These are phyloP conservation scores for Dipodomys ordii DNA, from an alignment of 2,113 vertebrate genomes.

Conservation along the genomic window DNA sequence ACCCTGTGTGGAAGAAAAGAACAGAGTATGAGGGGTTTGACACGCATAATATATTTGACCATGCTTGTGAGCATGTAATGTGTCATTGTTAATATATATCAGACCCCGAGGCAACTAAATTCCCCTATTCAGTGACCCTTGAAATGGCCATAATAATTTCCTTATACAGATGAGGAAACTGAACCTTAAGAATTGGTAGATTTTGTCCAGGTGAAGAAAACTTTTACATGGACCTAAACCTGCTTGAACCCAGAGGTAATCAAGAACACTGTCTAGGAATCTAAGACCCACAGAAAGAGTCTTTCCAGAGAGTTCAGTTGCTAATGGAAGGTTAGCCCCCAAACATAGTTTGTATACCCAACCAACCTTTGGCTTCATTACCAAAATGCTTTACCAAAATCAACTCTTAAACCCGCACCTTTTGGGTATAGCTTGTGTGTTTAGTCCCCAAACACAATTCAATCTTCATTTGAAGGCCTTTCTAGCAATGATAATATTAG, in stretches of 20 bases:
- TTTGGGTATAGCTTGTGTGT: background rate
- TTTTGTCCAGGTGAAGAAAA: background rate
- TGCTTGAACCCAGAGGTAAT: background rate
- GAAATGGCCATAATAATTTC: background rate
- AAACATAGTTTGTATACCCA: background rate
- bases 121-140: background rate
- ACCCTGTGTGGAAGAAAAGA: background rate
- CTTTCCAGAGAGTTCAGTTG: background rate
- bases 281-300: background rate
- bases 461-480: constrained; percentile 42
- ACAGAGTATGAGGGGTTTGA: background rate
- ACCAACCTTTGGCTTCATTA: background rate
- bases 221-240: background rate
- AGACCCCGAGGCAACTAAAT: background rate
- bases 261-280: too few relatives aligned
- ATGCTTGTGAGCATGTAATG: background rate
- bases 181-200: background rate
- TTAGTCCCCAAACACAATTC: background rate
- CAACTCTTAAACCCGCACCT: background rate
- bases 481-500: background rate
- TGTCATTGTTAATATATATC: background rate
- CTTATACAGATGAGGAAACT: background rate
- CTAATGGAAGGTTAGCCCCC: background rate
- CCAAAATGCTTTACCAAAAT: background rate
- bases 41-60: background rate